Conservation (phyloP, 1,140 invertebrate species). For the Euura saliciscinereae region DNA sequence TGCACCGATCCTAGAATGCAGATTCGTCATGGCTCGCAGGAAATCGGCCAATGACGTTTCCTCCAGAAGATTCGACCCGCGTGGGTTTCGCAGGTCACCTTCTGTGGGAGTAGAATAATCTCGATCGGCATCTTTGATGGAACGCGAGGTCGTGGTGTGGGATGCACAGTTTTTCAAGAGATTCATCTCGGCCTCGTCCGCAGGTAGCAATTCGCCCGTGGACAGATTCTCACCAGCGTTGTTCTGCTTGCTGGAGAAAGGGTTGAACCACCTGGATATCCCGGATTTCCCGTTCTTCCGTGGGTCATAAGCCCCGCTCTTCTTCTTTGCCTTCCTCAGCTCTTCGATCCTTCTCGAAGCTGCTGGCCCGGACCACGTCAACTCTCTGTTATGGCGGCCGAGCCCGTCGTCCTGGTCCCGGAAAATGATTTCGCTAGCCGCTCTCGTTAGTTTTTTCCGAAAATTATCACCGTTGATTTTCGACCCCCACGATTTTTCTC, state of each 20-base stretch:
- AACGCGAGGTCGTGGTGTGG: slow-evolving; percentile 16
- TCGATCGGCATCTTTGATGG: slow-evolving; percentile 21
- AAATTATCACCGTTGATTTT: slow-evolving; percentile 62
- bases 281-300: slow-evolving; percentile 38
- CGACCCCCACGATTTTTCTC: slow-evolving; percentile 65
- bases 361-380: slow-evolving; percentile 73
- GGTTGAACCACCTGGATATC: slow-evolving; percentile 47
- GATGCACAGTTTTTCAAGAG: slow-evolving; percentile 23
- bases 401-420: slow-evolving; percentile 55
- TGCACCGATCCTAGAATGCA: slow-evolving; percentile 58
- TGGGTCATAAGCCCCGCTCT: slow-evolving; percentile 20
- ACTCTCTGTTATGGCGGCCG: slow-evolving; percentile 61
- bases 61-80: slow-evolving; percentile 67
- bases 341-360: slow-evolving; percentile 64
- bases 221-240: slow-evolving; percentile 22
- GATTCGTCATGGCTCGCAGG: slow-evolving; percentile 69
- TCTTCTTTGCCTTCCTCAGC: slow-evolving; percentile 55
- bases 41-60: slow-evolving; percentile 79
- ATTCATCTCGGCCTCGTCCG: not conserved
- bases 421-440: slow-evolving; percentile 56
- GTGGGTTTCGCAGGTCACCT: slow-evolving; percentile 28
- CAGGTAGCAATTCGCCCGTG: not conserved
- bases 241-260: slow-evolving; percentile 46
- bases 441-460: slow-evolving; percentile 59
- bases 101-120: slow-evolving; percentile 48